Conservation (phyloP, 2,888 invertebrate genomes). For the Watsonalla cultraria region DNA sequence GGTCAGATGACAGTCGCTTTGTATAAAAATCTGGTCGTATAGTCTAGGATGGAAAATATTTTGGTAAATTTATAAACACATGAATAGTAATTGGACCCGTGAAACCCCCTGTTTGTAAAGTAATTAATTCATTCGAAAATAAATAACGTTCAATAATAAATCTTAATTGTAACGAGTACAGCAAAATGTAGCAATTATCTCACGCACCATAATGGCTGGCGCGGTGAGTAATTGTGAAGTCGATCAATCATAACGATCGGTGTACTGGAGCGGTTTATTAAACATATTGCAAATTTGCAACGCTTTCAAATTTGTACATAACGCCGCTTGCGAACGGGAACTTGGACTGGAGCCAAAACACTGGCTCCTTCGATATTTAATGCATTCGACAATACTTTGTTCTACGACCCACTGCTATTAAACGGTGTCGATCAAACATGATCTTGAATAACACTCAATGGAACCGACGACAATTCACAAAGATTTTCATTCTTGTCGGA, state of each 20-base stretch:
- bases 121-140: no score
- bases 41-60: no score
- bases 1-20: no score
- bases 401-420: conserved; percentile 13
- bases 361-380: conserved; percentile 43
- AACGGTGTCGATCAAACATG: neutral
- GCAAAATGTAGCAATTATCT: conserved; percentile 20
- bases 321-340: conserved; percentile 17
- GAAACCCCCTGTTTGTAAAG: no score
- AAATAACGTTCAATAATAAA: no score
- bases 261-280: conserved; percentile 26
- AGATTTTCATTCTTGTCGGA: no score
- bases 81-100: no score
- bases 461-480: no score
- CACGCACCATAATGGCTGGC: conserved; percentile 11
- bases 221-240: conserved; percentile 11
- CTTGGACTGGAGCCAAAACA: conserved; percentile 41
- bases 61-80: no score
- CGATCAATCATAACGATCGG: conserved; percentile 17
- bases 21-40: no score
- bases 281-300: conserved; percentile 41
- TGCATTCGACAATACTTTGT: conserved; percentile 42
- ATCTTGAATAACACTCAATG: neutral
- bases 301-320: conserved; percentile 40
- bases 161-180: neutral